These are phyloP conservation scores for Paraplagusia blochii DNA, from an alignment of 2,113 vertebrate species.

Conservation along the genomic window DNA sequence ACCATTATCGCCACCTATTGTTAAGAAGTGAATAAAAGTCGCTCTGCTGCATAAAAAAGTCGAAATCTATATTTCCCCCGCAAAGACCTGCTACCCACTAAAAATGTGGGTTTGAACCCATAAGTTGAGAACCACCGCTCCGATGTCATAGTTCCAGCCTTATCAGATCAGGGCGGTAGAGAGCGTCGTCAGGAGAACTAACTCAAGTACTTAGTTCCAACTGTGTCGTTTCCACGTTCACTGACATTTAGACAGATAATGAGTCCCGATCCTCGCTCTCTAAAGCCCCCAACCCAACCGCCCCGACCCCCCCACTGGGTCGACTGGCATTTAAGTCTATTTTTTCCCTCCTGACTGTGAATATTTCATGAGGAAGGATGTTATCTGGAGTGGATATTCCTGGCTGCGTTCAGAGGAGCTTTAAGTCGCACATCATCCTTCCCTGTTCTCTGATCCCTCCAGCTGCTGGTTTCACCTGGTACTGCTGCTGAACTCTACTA, in stretches of 20 bases:
- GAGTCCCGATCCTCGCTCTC: conserved; percentile 50
- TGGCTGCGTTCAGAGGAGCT: conserved; percentile 30
- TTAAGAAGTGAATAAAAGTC: no score
- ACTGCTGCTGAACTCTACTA: no score
- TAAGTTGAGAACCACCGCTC: no score
- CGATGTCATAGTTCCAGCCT: no score
- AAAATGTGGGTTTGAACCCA: no score
- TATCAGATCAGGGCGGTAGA: no score
- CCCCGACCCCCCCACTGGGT: conserved; percentile 42
- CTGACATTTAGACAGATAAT: conserved; percentile 63
- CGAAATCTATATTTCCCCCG: no score
- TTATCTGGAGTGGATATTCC: conserved; percentile 52
- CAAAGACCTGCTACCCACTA: no score
- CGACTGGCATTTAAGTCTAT: conserved; percentile 60
- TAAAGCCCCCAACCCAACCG: no score
- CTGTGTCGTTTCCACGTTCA: conserved; percentile 21
- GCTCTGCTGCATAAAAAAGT: no score
- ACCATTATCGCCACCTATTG: no score
- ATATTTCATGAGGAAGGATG: conserved; percentile 68
- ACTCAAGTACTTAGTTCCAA: conserved; percentile 20
- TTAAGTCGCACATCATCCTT: conserved; percentile 32
- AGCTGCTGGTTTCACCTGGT: neutral
- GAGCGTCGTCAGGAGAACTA: conserved; percentile 29
- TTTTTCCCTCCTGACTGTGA: conserved; percentile 51
- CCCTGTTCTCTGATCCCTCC: conserved; percentile 5